phyloP scores from a whole-genome alignment of 2,797 vertebrate genomes.

The Stomatorhinus walkeri region DNA sequence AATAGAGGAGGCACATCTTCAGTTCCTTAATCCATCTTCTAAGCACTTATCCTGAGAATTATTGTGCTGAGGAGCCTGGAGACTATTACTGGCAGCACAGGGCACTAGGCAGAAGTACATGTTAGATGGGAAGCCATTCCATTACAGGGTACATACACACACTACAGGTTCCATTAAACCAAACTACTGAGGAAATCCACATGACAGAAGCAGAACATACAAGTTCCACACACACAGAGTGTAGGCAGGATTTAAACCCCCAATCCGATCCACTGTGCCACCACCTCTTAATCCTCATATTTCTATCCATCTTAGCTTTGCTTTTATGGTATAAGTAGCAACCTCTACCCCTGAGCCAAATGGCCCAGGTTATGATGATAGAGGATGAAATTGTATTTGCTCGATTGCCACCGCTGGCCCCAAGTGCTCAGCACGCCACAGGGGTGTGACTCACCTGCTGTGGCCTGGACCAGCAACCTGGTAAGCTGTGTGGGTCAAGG shows the following conservation, averaged over 20 bases:
- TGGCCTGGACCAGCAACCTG: background rate
- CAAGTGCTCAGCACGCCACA: background rate
- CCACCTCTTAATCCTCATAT: background rate
- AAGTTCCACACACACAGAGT: background rate
- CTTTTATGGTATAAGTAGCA: background rate
- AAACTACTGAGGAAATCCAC: background rate
- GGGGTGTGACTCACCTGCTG: background rate
- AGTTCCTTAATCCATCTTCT: background rate
- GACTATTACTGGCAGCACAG: background rate
- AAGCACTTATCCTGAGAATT: background rate
- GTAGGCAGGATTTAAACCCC: background rate
- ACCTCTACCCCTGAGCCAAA: background rate
- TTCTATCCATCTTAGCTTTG: background rate
- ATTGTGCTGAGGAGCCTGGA: background rate
- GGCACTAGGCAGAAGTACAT: background rate
- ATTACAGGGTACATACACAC: background rate
- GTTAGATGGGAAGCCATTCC: background rate
- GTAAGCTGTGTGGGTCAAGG: background rate
- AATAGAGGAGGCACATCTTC: background rate
- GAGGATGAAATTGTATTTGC: background rate
- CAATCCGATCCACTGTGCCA: background rate
- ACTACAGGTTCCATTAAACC: background rate
- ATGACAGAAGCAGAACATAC: background rate
- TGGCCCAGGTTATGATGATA: background rate
- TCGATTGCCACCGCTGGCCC: background rate